Base-by-base conservation (phyloP, 2,888 invertebrate genomes). In the Rotaria macrura region DNA sequence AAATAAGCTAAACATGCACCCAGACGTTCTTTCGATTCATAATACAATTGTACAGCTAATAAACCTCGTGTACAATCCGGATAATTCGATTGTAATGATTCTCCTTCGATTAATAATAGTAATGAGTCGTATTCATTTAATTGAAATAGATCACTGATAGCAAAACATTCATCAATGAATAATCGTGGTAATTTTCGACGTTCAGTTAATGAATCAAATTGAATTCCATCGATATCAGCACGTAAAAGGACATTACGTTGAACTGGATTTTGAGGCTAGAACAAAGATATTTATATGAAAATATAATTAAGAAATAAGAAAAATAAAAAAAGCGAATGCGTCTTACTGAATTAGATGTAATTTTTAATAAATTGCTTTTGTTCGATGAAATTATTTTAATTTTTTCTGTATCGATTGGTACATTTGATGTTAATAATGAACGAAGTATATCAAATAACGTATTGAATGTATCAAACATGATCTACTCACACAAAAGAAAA, bases 21-120 rank as follows among this genome's bases (percentile, higher is more conserved):
- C 25, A 79, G n/a, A 40, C 79, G 79, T 79, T 79, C 79, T 79
- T 79, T 79, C 43, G 79, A 79, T 43, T 79, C 79, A 79, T 79
- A 79, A 43, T 79, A 79, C 7, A 79, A n/a, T 43, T 79, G 79
- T 25, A 79, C 79, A 43, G 79, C 79, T 43, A 79, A 43, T 79
- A 79, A 43, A 43, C 79, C 79, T n/a, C 79, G 79, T 79, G 79
- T 79, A 79, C 79, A 79, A 79, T 79, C 79, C 0, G 79, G 79
- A 79, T 43, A 79, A 43, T 43, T 79, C 25, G 40, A 43, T 79
- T 43, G 43, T 79, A 79, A 43, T 25, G 79, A 79, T 79, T 79
- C 79, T 23, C 79, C 79, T 79, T 79, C 79, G 9, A 79, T 23
- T n/a, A 79, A 43, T 79, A 79, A n/a, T 79, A 79, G 43, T 25